These are phyloP conservation scores for Donacobius atricapilla DNA, from an alignment of 2,113 vertebrate species.

Conservation along the genomic window DNA sequence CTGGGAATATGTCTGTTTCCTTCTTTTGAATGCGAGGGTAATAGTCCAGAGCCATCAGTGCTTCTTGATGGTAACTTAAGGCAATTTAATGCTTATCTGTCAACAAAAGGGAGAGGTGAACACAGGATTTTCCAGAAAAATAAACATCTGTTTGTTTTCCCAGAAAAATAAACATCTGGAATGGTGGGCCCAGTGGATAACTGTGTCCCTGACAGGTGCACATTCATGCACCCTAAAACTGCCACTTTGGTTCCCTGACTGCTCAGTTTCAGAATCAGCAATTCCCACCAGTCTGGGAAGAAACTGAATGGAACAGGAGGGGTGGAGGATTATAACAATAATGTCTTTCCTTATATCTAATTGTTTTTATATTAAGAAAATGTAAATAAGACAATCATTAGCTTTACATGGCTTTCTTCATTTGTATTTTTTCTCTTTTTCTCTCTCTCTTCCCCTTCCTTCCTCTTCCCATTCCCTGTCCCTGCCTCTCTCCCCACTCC, in stretches of 20 bases:
- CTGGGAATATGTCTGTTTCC: background rate
- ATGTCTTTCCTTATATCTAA: background rate
- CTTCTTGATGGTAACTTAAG: background rate
- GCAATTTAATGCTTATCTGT: background rate
- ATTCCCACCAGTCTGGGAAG: background rate
- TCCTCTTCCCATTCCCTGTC: background rate
- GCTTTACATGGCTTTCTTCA: background rate
- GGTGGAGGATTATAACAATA: background rate
- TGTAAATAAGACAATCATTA: background rate
- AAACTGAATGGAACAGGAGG: background rate
- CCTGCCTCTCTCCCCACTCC: background rate
- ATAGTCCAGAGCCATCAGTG: background rate
- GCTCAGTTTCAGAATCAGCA: background rate
- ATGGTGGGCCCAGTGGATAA: background rate
- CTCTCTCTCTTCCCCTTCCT: background rate
- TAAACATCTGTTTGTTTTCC: background rate
- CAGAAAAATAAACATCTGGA: background rate
- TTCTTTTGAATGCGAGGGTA: background rate
- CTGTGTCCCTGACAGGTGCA: background rate
- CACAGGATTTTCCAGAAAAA: background rate
- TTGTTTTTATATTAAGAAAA: background rate
- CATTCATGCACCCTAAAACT: accelerated
- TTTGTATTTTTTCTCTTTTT: background rate
- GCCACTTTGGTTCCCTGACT: background rate
- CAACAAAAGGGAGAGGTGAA: background rate